Conservation (phyloP, 64 coral and sea anemone genomes). For the Pocillopora damicornis region DNA sequence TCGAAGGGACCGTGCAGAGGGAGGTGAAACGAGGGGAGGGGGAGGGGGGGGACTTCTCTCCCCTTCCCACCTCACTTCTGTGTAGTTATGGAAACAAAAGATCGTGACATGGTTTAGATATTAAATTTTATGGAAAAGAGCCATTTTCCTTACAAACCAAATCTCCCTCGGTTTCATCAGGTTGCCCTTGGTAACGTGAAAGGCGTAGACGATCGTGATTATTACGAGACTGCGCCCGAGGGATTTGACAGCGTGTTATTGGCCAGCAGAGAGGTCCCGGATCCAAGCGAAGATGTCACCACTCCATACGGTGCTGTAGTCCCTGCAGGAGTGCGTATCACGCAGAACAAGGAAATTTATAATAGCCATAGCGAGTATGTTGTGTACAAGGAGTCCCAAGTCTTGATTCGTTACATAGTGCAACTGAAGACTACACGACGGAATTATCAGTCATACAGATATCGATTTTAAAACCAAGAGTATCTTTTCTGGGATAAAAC, state of each 20-base stretch:
- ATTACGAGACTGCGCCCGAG: constrained; percentile 31
- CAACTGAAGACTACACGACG: neutral
- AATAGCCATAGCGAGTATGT: constrained; percentile 59
- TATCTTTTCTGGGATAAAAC: no score
- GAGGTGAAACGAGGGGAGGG: no score
- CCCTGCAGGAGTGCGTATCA: constrained; percentile 55
- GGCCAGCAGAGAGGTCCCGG: constrained; percentile 34
- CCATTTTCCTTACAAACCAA: neutral
- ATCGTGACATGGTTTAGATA: no score
- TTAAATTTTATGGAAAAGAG: neutral
- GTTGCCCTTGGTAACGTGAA: constrained; percentile 49
- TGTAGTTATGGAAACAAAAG: no score
- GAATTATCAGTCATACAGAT: neutral
- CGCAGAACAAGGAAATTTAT: constrained; percentile 8
- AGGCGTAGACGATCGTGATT: constrained; percentile 7
- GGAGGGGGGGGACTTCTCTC: no score
- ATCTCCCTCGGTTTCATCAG: neutral
- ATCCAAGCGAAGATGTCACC: constrained; percentile 66
- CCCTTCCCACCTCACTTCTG: no score
- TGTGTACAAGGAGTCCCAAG: constrained; percentile 78
- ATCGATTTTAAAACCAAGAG: neutral
- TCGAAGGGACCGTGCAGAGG: no score
- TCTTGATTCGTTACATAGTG: constrained; percentile 68
- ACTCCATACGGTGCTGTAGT: constrained; percentile 76
- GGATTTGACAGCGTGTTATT: constrained; percentile 70